Evolutionary conservation across 2,888 invertebrate species (phyloP).

Genomic region (Leptinotarsa rubiginosa): DNA sequence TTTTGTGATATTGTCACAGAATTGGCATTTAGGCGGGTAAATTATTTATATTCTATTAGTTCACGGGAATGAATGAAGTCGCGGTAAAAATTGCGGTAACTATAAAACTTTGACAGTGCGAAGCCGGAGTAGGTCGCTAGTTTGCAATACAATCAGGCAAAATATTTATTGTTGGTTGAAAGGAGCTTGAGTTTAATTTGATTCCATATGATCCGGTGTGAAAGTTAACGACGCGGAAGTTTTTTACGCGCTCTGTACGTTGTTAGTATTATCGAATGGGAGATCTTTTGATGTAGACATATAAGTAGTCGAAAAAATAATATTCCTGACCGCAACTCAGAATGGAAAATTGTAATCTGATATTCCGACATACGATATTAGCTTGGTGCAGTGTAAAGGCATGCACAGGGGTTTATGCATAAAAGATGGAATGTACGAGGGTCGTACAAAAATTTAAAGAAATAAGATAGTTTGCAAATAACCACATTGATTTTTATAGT

Average conservation of each 20-base stretch:
- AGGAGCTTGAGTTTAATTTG: neutral
- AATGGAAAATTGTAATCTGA: slow-evolving; percentile 26
- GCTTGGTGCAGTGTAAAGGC: slow-evolving; percentile 9
- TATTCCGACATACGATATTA: slow-evolving; percentile 24
- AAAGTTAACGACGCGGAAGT: neutral
- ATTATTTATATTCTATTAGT: too few relatives aligned
- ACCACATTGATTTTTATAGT: too few relatives aligned
- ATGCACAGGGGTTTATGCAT: slow-evolving; percentile 6
- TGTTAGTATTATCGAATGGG: neutral
- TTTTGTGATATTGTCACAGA: too few relatives aligned
- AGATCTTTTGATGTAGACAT: slow-evolving; percentile 22
- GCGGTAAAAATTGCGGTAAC: too few relatives aligned
- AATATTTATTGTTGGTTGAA: too few relatives aligned
- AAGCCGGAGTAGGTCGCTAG: too few relatives aligned
- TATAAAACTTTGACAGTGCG: neutral
- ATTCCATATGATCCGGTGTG: neutral
- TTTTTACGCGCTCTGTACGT: slow-evolving; percentile 6
- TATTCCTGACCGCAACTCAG: slow-evolving; percentile 23
- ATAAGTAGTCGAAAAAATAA: slow-evolving; percentile 27
- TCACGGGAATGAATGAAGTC: too few relatives aligned
- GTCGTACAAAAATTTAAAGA: neutral
- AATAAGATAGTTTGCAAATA: too few relatives aligned
- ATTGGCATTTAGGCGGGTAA: too few relatives aligned
- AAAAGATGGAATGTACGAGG: neutral
- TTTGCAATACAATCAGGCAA: too few relatives aligned